A percentile compares a stretch with the other conserved stretches of the same genome.
Conservation (phyloP, 2,113 vertebrate species). For the Syngnathus scovelli region DNA sequence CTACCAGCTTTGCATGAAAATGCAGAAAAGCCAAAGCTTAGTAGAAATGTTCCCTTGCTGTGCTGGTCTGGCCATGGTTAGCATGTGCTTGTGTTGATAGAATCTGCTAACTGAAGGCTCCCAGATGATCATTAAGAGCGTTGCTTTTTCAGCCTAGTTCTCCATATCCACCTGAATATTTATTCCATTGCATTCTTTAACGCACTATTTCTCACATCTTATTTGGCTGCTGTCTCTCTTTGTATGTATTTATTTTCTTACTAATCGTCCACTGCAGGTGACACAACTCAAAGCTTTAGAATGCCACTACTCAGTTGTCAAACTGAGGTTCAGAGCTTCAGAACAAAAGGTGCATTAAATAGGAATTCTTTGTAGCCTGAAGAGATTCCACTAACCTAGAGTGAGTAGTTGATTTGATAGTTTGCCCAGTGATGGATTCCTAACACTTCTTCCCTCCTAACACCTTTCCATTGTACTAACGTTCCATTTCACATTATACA, state of each 20-base stretch:
- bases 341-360: conserved; percentile 67
- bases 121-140: background rate
- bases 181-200: conserved; percentile 20
- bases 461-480: background rate
- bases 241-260: conserved; percentile 46
- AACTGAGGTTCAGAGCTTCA: conserved; percentile 57
- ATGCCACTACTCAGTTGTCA: conserved; percentile 55
- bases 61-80: conserved; percentile 29
- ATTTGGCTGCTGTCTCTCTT: conserved; percentile 36
- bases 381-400: conserved; percentile 28
- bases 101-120: conserved; percentile 25
- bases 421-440: conserved; percentile 20
- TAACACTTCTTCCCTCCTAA: conserved; percentile 6
- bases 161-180: conserved; percentile 14
- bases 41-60: conserved; percentile 61
- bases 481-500: background rate
- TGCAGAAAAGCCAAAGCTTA: conserved; percentile 33
- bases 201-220: conserved; percentile 32
- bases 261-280: conserved; percentile 63
- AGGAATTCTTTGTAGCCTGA: conserved; percentile 33
- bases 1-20: conserved; percentile 80
- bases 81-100: conserved; percentile 49
- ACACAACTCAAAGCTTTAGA: conserved; percentile 61
- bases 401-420: conserved; percentile 30
- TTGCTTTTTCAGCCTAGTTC: conserved; percentile 22